Conservation (phyloP, 2,797 vertebrate genomes). For the Rhinatrema bivittatum region DNA sequence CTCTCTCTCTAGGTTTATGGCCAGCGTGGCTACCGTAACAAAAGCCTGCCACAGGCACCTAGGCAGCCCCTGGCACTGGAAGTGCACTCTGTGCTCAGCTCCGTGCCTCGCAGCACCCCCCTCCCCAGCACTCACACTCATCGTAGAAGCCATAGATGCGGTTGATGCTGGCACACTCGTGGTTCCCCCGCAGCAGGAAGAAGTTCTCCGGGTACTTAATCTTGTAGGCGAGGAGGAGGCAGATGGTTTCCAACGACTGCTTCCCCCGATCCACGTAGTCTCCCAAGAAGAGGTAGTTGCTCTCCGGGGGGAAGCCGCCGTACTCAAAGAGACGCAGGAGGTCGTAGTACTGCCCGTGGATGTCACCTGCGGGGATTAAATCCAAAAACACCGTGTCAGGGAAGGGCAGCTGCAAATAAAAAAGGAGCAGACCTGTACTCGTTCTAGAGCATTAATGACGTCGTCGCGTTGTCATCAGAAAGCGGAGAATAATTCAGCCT, state of each 20-base stretch:
- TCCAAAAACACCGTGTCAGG: too few species aligned
- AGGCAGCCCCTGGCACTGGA: too few species aligned
- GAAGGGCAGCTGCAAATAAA: too few species aligned
- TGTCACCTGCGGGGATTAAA: conserved; percentile 68
- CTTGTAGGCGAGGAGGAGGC: conserved; percentile 91
- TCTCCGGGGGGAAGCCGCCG: conserved; percentile 90
- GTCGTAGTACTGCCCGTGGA: conserved; percentile 95
- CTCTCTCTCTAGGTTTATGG: too few species aligned
- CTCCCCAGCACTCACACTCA: conserved; percentile 71
- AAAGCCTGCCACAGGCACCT: too few species aligned
- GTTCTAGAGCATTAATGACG: too few species aligned
- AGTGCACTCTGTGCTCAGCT: too few species aligned
- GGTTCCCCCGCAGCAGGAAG: conserved; percentile 91
- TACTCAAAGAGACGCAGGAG: conserved; percentile 89
- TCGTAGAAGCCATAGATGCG: conserved; percentile 96
- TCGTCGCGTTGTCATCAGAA: too few species aligned
- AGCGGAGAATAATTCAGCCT: too few species aligned
- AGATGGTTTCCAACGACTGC: conserved; percentile 95
- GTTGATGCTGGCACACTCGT: conserved; percentile 96
- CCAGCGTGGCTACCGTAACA: too few species aligned
- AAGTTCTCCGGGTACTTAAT: conserved; percentile 98
- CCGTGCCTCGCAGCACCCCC: too few species aligned
- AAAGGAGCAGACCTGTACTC: too few species aligned
- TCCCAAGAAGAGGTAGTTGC: conserved; percentile 91
- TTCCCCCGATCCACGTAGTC: conserved; percentile 95